Base-by-base conservation (phyloP, 2,888 invertebrate genomes). In the Aquatica leii region DNA sequence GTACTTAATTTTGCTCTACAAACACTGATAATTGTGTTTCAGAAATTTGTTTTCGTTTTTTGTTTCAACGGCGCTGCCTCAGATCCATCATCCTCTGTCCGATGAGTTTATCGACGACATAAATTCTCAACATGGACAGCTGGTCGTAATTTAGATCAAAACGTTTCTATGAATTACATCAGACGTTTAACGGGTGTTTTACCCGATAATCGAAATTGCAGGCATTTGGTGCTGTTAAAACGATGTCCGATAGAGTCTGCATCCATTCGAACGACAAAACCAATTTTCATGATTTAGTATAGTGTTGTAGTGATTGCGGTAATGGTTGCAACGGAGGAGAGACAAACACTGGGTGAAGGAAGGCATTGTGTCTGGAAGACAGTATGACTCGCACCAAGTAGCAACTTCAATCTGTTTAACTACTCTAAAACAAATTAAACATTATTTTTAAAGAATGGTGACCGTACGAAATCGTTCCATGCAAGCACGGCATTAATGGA, bases 361-460 rank as follows among this genome's bases (percentile, higher is more conserved):
- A 53, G 97, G 97, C 1, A 83, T 97, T 53, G 97, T 97, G 0
- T 93, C 93, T 52, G 97, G 97, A n/a, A 17, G 41, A 14, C 41
- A 43, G 41, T 43, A 12, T 14, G 41, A 17, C 17, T 17, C 41
- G 8, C 12, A 43, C 8, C 15, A 43, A n/a, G 88, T 87, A 75
- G 90, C 97, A 3, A 12, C 34, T 0, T n/a, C n/a, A n/a, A n/a
- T n/a, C n/a, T 15, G 6, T 20, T 49, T 41, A 4, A 86, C 85
- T 96, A 96, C 9, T 97, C 97, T 82, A 87, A 88, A 70, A 95
- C 96, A 0, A 97, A 97, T 78, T 88, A 87, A 75, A 91, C 80
- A 95, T 97, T 80, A 89, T 91, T 0, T 90, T 49, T 41, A 4
- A 86, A 85, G 96, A 96, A 9, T 97, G 97, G 82, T 87, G 88